phyloP scores from a whole-genome alignment of 1,140 invertebrate genomes.

The Drosophila yakuba region DNA sequence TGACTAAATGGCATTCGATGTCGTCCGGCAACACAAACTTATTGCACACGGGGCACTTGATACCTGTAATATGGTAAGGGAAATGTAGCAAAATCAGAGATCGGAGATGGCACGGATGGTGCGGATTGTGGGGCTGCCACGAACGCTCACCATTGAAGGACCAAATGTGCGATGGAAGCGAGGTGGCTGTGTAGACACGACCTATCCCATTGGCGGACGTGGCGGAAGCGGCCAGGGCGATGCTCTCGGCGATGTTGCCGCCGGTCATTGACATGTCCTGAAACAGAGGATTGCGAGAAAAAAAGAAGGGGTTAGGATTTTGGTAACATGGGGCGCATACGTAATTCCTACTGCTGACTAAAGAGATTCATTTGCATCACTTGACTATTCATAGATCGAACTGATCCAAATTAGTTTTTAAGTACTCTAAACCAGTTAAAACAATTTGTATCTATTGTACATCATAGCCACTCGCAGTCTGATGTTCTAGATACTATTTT shows the following conservation, averaged over 20 bases:
- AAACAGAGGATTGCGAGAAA: background rate
- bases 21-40: slow-evolving; percentile 99
- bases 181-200: slow-evolving; percentile 93
- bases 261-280: slow-evolving; percentile 79
- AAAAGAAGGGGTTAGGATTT: background rate
- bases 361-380: too few relatives aligned
- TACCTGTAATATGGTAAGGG: slow-evolving; percentile 87
- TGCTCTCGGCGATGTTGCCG: slow-evolving; percentile 84
- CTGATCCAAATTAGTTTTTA: too few relatives aligned
- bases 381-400: too few relatives aligned
- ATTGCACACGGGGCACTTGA: slow-evolving; percentile 99
- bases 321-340: too few relatives aligned
- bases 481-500: too few relatives aligned
- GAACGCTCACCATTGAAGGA: slow-evolving; percentile 91
- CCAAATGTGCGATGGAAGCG: slow-evolving; percentile 95
- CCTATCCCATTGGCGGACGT: slow-evolving; percentile 86
- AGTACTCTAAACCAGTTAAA: too few relatives aligned
- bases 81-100: slow-evolving; percentile 48
- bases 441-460: too few relatives aligned
- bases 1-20: slow-evolving; percentile 99
- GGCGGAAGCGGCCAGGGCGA: slow-evolving; percentile 85
- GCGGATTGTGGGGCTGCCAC: too few relatives aligned
- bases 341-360: too few relatives aligned
- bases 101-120: too few relatives aligned
- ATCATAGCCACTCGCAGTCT: too few relatives aligned